phyloP scores from a whole-genome alignment of 23 tunicate species.

The Trididemnum nubilum region DNA sequence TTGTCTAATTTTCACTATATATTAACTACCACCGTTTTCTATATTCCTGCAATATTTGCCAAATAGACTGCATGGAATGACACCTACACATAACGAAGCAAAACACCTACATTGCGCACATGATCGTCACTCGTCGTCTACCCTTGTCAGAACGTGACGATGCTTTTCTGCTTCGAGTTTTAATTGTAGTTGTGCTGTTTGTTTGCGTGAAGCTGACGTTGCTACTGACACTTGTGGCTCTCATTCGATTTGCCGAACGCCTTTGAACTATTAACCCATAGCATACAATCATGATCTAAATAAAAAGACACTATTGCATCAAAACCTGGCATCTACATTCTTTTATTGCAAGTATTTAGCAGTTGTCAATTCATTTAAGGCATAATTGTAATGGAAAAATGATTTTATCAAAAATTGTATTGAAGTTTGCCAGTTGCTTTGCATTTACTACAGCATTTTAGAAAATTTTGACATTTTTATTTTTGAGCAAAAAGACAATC shows the following conservation, averaged over 20 bases:
- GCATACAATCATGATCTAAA: constrained; percentile 56
- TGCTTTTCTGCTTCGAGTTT: not conserved
- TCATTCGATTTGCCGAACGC: constrained; percentile 13
- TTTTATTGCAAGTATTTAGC: not conserved
- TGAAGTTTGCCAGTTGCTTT: too few species aligned
- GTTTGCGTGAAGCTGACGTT: not conserved
- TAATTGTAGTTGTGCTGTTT: not conserved
- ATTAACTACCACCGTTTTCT: not conserved
- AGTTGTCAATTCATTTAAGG: not conserved
- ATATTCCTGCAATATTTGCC: constrained; percentile 76
- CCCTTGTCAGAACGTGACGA: constrained; percentile 47
- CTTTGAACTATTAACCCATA: constrained; percentile 50
- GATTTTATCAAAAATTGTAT: too few species aligned
- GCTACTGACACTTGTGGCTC: not conserved
- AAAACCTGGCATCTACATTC: too few species aligned
- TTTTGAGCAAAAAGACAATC: too few species aligned
- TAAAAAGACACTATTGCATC: not conserved
- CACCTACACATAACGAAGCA: constrained; percentile 70
- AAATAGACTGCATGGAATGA: constrained; percentile 73
- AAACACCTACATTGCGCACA: constrained; percentile 76
- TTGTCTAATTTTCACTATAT: not conserved
- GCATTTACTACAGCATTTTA: too few species aligned
- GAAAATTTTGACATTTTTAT: too few species aligned
- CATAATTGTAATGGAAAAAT: too few species aligned
- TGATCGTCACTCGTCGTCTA: constrained; percentile 67